phyloP scores from a whole-genome alignment of 2,797 vertebrate species.

The Hemibagrus guttatus region DNA sequence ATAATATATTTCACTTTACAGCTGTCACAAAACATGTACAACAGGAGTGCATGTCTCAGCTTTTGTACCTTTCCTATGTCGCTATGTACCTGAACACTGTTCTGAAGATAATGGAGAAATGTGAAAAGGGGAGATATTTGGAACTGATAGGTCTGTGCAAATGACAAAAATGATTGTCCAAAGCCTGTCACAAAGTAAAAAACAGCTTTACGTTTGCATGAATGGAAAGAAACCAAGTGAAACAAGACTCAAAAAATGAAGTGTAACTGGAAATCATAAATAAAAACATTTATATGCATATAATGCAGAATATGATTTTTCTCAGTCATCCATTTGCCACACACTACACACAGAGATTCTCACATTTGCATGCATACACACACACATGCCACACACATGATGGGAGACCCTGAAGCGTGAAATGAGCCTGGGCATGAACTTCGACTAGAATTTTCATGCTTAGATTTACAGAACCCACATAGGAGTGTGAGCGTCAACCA shows the following conservation, averaged over 20 bases:
- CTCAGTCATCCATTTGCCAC: constrained; percentile 19
- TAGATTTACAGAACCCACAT: constrained; percentile 72
- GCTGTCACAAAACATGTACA: not conserved
- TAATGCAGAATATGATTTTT: constrained; percentile 37
- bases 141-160: not conserved
- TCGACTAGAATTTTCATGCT: constrained; percentile 74
- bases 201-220: not conserved
- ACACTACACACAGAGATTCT: constrained; percentile 16
- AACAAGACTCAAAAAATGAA: constrained; percentile 34
- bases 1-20: constrained; percentile 8
- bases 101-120: not conserved
- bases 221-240: constrained; percentile 7
- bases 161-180: constrained; percentile 4
- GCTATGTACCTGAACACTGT: not conserved
- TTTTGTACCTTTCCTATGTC: not conserved
- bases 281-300: constrained; percentile 32
- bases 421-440: constrained; percentile 78
- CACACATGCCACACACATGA: constrained; percentile 34
- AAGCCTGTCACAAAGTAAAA: not conserved
- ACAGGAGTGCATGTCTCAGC: not conserved
- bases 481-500: constrained; percentile 63
- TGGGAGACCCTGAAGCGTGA: constrained; percentile 73
- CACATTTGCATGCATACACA: constrained; percentile 21
- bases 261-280: constrained; percentile 8
- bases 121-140: not conserved